Base-by-base conservation (phyloP, 2,888 invertebrate species). In the Luperina testacea region DNA sequence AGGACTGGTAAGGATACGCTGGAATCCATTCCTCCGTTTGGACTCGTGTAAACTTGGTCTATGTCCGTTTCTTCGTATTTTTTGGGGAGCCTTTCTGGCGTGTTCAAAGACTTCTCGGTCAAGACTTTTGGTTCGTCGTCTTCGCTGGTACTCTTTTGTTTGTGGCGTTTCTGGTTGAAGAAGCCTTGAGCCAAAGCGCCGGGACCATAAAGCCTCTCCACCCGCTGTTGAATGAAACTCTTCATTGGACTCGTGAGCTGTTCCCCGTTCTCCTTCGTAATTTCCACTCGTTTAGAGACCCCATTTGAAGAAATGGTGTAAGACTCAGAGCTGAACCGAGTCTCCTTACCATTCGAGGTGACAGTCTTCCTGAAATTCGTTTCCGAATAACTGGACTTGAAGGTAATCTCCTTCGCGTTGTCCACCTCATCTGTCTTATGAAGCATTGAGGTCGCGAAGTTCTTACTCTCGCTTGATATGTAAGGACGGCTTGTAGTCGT, bases 181-280 rank as follows among this genome's bases (percentile, higher is more conserved):
- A 98, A 98, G 1, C 98, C 98, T 93, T 98, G 98, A 2, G 98
- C 98, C 57, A 99, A 93, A 2, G 99, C 98, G 8, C 98, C 98
- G 0, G 98, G 98, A 0, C 99, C 99, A 92, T 99, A 99, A 4
- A 99, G 95, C 74, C 99, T 97, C 91, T 99, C 99, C 1, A 99
- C 99, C 68, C 99, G 97, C 91, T 99, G 99, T 92, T 99, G 98
- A 67, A 99, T 98, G 91, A 99, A 98, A 71, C 99, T 98, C 92
- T 97, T 98, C 91, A 97, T 97, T 32, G 97, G 97, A 88, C 97
- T 96, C 1, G 96, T 94, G 0, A 97, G 88, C 77, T 95, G 91
- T 77, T 97, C 97, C 0, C 97, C 97, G 90, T 97, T 97, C 64
- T 97, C 97, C 65, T 97, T 97, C 0, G 96, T 97, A 1, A 97